phyloP scores from a whole-genome alignment of 2,797 vertebrate genomes.

The Catharus ustulatus region DNA sequence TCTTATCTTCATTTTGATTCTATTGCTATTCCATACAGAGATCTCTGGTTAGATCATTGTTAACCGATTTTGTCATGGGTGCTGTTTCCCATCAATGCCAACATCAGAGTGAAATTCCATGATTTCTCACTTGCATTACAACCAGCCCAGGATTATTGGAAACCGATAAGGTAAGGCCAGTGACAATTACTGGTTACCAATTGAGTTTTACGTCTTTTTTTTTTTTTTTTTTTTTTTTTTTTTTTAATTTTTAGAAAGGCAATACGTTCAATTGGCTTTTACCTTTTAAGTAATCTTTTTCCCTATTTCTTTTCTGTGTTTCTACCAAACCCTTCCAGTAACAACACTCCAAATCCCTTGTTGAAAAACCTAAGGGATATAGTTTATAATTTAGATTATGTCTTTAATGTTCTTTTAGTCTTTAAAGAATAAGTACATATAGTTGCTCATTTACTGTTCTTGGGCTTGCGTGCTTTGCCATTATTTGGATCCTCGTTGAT shows the following conservation, averaged over 20 bases:
- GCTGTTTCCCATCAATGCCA: neutral
- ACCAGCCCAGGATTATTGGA: neutral
- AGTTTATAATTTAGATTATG: neutral
- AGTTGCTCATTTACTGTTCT: neutral
- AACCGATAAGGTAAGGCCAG: neutral
- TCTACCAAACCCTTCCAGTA: neutral
- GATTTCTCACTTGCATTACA: neutral
- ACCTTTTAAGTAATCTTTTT: neutral
- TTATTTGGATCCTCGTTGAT: neutral
- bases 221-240: neutral
- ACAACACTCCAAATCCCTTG: neutral
- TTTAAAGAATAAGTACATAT: neutral
- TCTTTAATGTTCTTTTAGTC: neutral
- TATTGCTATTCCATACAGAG: neutral
- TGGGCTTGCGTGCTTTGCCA: neutral
- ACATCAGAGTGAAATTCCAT: neutral
- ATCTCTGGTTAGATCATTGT: neutral
- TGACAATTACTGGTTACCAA: neutral
- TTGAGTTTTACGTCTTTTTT: neutral
- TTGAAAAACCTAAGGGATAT: neutral
- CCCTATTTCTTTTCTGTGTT: neutral
- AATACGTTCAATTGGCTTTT: neutral
- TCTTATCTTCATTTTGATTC: neutral
- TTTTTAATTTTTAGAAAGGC: neutral
- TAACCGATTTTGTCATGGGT: neutral